Base-by-base conservation (phyloP, 2,113 vertebrate species). In the Orycteropus afer region DNA sequence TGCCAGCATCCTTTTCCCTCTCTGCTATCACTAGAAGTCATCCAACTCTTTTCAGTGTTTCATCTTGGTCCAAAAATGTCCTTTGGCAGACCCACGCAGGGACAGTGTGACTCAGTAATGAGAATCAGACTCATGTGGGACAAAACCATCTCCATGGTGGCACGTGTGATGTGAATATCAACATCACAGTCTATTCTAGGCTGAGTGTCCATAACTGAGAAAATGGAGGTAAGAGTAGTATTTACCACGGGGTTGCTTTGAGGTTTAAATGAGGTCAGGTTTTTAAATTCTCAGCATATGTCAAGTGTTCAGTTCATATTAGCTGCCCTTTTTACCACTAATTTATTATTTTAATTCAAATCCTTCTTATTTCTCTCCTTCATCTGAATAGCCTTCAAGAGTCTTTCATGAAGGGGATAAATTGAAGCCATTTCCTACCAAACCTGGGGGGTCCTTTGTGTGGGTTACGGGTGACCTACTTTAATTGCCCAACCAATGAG, bases 41-140 rank as follows among this genome's bases (percentile, higher is more conserved):
- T 18, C 3, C 61, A 67, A 25, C 67, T 69, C 51, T 63, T 61
- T 57, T 53, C 1, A 1, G 51, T 0, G 25, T 97, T 95, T 96
- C 80, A 78, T 91, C 87, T 86, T 29, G 14, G 49, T 85, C 84
- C 92, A 91, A 69, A 93, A 93, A 89, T 57, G 87, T 93, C 94
- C 84, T 83, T 82, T 23, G 69, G 84, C 59, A 88, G 49, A 83
- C 91, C 83, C 45, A 45, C 69, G 81, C 14, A 92, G 93, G 90
- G 57, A 67, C 55, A 65, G 40, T 11, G 67, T 91, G 92, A 89
- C 90, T 91, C 80, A 79, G 88, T 76, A 77, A 86, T 69, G 67
- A 95, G 55, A 61, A 22, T 83, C 95, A 95, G 94, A 61, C 84
- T 76, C 12, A 0, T 27, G 61, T 14, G 55, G 55, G 92, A 92